Evolutionary conservation across 2,113 vertebrate genomes (phyloP), one percentile per base, ranked within the genome.

Genomic region (Neopipo cinnamomea): DNA sequence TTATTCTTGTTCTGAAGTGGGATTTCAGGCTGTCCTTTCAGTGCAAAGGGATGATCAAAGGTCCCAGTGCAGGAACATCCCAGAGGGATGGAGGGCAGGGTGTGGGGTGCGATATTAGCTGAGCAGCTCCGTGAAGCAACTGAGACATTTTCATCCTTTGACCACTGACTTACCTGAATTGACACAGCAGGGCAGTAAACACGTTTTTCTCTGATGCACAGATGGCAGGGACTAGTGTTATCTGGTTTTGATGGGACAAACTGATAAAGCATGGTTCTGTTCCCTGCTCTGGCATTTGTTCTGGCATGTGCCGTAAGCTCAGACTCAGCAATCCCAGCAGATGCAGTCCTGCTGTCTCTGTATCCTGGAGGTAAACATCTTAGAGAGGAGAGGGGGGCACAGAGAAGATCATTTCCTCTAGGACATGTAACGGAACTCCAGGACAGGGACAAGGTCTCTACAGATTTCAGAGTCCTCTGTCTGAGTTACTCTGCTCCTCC

Each of bases 51-150:
- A 37, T 30, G 33, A 37, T 28, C 47, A 52, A 71, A 72, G 39
- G 30, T 72, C 46, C 33, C 11, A 31, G 47, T 47, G 53, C 25
- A 47, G 50, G 65, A 20, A 27, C 65, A n/a, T 65, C 39, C 30
- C 16, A 46, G 53, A 20, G 65, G 15, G 8, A 20, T 35, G 41
- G 65, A 89, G 70, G 44, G 30, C 37, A 80, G 67, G 39, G 21
- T 35, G 31, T 3, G 2, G n/a, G 49, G 9, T 0, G 1, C 25
- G 23, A 31, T 0, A 0, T 49, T 42, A 35, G 21, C 21, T 80
- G 42, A 63, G 62, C 30, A 49, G 37, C 77, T 78, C 41, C 27
- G 1, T 11, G 15, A 62, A 47, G 56, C 59, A 78, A 22, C 33
- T 30, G 59, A 65, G 50, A 37, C 3, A 2, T 52, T 76, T 55